A percentile compares a stretch with the other conserved stretches of the same genome.
phyloP scores from a whole-genome alignment of 2,797 vertebrate species.

The Phrynocephalus forsythii region DNA sequence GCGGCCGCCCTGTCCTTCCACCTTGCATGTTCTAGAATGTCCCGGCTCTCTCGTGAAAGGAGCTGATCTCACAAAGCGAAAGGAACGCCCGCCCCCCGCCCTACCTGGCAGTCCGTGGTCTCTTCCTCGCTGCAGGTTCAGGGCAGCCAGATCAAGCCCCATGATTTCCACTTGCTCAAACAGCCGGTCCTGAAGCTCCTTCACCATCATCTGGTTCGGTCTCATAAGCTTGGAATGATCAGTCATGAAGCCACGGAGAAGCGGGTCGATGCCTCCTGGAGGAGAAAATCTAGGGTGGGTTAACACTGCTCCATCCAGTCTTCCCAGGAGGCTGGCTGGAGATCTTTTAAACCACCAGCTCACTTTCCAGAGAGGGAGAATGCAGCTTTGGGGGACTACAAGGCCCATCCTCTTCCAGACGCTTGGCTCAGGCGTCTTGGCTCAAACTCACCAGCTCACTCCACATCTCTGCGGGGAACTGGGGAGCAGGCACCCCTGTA shows the following conservation, averaged over 20 bases:
- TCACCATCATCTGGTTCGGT: conserved; percentile 81
- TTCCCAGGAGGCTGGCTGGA: not conserved
- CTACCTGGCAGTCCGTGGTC: conserved; percentile 89
- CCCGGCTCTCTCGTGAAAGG: too few species aligned
- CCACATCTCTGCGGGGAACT: too few species aligned
- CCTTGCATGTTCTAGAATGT: too few species aligned
- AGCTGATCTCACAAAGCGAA: too few species aligned
- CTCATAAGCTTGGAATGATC: conserved; percentile 76
- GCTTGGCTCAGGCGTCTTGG: too few species aligned
- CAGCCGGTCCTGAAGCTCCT: conserved; percentile 86
- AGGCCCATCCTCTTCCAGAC: too few species aligned
- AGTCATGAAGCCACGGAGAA: conserved; percentile 84
- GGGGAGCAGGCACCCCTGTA: too few species aligned
- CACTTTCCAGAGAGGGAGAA: not conserved
- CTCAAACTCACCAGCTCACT: not conserved
- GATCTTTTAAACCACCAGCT: not conserved
- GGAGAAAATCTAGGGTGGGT: not conserved
- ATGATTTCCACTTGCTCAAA: conserved; percentile 76
- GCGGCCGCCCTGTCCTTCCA: too few species aligned
- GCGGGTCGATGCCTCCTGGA: conserved; percentile 87
- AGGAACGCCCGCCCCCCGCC: not conserved
- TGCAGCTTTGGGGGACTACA: too few species aligned
- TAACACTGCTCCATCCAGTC: not conserved
- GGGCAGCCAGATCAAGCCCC: conserved; percentile 85
- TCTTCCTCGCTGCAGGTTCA: conserved; percentile 87